phyloP scores from a whole-genome alignment of 2,113 vertebrate genomes.

The Dromiciops gliroides region DNA sequence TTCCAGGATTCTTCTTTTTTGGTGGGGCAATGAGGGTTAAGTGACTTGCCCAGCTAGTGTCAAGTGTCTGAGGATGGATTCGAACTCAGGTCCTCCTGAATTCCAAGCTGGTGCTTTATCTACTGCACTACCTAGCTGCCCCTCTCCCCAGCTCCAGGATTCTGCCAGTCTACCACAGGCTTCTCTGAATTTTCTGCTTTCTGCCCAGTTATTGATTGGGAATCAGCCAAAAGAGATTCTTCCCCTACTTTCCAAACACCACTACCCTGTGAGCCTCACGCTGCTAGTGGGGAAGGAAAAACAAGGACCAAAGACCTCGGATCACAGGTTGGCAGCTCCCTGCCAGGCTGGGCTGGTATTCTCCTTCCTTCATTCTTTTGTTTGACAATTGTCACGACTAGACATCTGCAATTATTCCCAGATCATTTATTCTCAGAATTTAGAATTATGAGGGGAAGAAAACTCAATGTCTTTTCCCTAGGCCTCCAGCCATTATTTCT shows the following conservation, averaged over 20 bases:
- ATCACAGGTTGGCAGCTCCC: not conserved
- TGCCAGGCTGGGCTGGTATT: not conserved
- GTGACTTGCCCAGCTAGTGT: too few species aligned
- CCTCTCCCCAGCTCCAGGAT: not conserved
- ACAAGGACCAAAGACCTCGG: not conserved
- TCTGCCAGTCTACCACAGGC: not conserved
- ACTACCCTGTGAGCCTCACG: not conserved
- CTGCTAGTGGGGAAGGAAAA: not conserved
- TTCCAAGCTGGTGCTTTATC: too few species aligned
- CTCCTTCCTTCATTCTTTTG: not conserved
- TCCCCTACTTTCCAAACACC: conserved; percentile 19
- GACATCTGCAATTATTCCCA: conserved; percentile 51
- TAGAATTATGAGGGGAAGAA: conserved; percentile 67
- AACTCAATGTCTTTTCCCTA: conserved; percentile 59
- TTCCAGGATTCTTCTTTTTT: not conserved
- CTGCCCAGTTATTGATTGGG: not conserved
- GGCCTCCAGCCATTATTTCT: conserved; percentile 44
- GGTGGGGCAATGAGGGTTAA: too few species aligned
- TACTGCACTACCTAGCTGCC: too few species aligned
- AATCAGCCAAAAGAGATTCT: not conserved
- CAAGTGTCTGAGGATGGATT: too few species aligned
- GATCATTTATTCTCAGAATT: conserved; percentile 66
- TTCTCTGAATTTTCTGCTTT: not conserved
- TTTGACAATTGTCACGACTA: not conserved
- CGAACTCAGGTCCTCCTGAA: too few species aligned